phyloP scores from a whole-genome alignment of 2,113 vertebrate genomes.

The Egretta garzetta region DNA sequence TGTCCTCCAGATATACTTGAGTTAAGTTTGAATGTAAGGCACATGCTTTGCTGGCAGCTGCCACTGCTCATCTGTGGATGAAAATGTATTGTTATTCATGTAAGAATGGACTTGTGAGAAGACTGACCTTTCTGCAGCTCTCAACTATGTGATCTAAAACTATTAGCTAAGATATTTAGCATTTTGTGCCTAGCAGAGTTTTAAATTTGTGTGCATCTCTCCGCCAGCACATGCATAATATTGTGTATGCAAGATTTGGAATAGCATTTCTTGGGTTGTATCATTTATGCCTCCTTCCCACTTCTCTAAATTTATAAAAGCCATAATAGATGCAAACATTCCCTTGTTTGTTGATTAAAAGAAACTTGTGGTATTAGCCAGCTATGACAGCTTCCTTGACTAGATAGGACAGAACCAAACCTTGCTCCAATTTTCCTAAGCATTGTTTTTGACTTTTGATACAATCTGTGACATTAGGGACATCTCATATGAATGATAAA shows the following conservation, averaged over 20 bases:
- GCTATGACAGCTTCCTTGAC: background rate
- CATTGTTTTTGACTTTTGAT: background rate
- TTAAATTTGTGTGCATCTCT: background rate
- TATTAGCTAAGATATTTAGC: background rate
- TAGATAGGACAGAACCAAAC: background rate
- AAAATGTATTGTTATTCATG: background rate
- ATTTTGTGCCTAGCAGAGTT: background rate
- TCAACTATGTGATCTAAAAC: background rate
- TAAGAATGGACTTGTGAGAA: background rate
- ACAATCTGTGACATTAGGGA: background rate
- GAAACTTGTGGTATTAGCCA: background rate
- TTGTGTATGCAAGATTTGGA: background rate
- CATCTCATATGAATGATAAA: background rate
- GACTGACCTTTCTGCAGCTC: background rate
- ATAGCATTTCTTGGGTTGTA: background rate
- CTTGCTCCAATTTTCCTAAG: background rate
- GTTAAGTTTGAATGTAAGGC: background rate
- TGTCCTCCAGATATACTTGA: background rate
- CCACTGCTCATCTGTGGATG: background rate
- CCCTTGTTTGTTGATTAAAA: background rate
- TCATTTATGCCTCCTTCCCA: background rate
- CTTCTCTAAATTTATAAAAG: background rate
- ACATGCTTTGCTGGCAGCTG: background rate
- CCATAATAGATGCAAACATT: background rate
- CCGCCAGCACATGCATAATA: rapidly evolving